Conservation (phyloP, 2,888 invertebrate species). For the Anoplius nigerrimus region DNA sequence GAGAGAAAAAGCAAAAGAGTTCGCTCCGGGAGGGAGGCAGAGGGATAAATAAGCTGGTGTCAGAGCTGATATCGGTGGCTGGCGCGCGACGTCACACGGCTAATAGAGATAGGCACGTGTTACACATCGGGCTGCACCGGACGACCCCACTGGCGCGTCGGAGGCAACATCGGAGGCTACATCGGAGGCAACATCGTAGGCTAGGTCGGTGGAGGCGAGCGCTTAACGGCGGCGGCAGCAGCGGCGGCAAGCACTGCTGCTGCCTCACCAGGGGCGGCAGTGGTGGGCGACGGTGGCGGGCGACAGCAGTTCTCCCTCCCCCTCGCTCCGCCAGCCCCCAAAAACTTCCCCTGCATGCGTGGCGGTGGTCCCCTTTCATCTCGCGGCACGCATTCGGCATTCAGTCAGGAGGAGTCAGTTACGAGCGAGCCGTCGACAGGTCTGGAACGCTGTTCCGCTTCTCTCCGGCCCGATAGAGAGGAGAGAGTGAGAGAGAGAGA, state of each 20-base stretch:
- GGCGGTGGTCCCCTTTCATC: constrained; percentile 70
- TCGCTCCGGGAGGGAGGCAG: constrained; percentile 20
- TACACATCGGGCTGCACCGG: constrained; percentile 54
- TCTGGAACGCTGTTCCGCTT: constrained; percentile 45
- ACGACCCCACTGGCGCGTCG: constrained; percentile 51
- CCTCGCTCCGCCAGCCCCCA: constrained; percentile 57
- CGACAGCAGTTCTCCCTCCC: constrained; percentile 64
- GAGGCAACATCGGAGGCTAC: too few species aligned
- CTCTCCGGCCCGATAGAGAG: constrained; percentile 9
- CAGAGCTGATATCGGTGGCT: constrained; percentile 61
- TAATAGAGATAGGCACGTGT: constrained; percentile 74
- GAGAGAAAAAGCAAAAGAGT: constrained; percentile 13
- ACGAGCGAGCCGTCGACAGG: constrained; percentile 73
- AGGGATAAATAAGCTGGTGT: constrained; percentile 65
- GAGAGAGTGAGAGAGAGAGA: constrained; percentile 10
- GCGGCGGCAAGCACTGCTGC: constrained; percentile 33
- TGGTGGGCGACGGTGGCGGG: constrained; percentile 55
- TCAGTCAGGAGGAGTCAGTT: constrained; percentile 73
- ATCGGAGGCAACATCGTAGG: too few species aligned
- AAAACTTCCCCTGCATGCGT: constrained; percentile 75
- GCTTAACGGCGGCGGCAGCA: constrained; percentile 34
- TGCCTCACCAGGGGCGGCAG: constrained; percentile 41
- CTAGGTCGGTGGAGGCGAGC: too few species aligned
- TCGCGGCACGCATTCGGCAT: constrained; percentile 72
- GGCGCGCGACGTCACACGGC: constrained; percentile 67